Conservation (phyloP, 2,888 invertebrate species). For the Theretra japonica region DNA sequence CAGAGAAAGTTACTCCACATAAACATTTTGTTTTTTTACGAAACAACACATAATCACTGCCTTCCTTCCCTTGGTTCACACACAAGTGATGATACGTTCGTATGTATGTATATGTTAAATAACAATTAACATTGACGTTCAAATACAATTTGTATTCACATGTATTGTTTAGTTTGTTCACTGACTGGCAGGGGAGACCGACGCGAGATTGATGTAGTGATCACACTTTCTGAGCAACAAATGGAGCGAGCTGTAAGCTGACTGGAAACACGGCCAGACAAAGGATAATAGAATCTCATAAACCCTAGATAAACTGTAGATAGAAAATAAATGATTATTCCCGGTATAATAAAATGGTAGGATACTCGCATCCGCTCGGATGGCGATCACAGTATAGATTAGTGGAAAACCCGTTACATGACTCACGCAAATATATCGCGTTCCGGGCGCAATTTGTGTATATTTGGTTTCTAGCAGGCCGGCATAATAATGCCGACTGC, state of each 20-base stretch:
- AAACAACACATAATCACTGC: not conserved
- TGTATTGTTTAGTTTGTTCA: not conserved
- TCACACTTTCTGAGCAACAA: conserved; percentile 23
- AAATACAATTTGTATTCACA: not conserved
- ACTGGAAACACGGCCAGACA: not conserved
- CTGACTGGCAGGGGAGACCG: not conserved
- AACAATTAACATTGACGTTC: not conserved
- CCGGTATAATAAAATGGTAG: not conserved
- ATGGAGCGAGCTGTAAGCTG: conserved; percentile 22
- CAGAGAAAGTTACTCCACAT: not conserved
- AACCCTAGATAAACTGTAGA: not conserved
- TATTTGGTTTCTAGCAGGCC: too few species aligned
- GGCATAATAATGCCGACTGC: too few species aligned
- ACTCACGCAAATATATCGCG: too few species aligned
- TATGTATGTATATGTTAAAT: not conserved
- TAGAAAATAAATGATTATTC: not conserved
- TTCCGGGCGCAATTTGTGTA: too few species aligned
- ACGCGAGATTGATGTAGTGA: conserved; percentile 11
- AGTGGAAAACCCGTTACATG: too few species aligned
- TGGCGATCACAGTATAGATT: too few species aligned
- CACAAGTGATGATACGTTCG: not conserved
- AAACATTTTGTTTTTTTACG: not conserved
- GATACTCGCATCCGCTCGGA: not conserved
- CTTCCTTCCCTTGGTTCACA: not conserved
- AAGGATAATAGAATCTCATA: conserved; percentile 21